phyloP scores from a whole-genome alignment of 2,888 invertebrate genomes.

The Lordiphosa andalusiaca region DNA sequence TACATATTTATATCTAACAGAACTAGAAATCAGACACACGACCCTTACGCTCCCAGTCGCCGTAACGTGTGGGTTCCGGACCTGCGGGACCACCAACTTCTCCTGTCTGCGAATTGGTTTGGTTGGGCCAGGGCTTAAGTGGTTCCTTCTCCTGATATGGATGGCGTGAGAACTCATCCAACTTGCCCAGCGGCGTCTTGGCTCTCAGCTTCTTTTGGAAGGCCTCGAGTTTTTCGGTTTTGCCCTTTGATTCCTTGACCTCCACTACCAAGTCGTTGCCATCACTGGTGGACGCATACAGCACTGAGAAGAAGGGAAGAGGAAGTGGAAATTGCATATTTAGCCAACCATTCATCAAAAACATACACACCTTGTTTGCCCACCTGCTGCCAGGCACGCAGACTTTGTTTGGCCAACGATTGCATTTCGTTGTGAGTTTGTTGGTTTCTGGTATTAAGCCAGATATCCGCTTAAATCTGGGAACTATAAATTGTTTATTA shows the following conservation, averaged over 20 bases:
- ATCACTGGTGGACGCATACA: constrained; percentile 61
- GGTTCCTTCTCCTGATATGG: constrained; percentile 91
- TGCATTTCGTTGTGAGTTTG: constrained; percentile 40
- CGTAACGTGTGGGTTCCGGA: constrained; percentile 99
- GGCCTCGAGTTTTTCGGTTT: constrained; percentile 84
- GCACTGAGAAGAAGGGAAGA: constrained; percentile 33
- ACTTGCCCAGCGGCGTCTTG: constrained; percentile 85
- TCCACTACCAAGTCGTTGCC: constrained; percentile 53
- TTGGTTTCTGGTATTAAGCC: constrained; percentile 14
- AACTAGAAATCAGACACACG: constrained; percentile 95
- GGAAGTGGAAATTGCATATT: constrained; percentile 4
- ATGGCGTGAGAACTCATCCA: constrained; percentile 88
- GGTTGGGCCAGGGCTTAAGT: constrained; percentile 90
- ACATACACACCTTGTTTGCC: constrained; percentile 70
- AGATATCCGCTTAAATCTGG: constrained; percentile 18
- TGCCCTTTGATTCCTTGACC: constrained; percentile 64
- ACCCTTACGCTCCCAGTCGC: constrained; percentile 99
- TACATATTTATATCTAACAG: constrained; percentile 31
- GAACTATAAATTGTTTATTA: constrained; percentile 1
- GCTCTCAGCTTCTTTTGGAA: constrained; percentile 89
- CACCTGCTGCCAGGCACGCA: constrained; percentile 62
- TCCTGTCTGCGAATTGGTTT: constrained; percentile 94
- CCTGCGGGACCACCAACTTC: constrained; percentile 97
- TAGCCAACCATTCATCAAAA: constrained; percentile 15
- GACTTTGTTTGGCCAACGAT: constrained; percentile 66